Base-by-base conservation (phyloP, 2,113 vertebrate genomes). In the Sturnira hondurensis region DNA sequence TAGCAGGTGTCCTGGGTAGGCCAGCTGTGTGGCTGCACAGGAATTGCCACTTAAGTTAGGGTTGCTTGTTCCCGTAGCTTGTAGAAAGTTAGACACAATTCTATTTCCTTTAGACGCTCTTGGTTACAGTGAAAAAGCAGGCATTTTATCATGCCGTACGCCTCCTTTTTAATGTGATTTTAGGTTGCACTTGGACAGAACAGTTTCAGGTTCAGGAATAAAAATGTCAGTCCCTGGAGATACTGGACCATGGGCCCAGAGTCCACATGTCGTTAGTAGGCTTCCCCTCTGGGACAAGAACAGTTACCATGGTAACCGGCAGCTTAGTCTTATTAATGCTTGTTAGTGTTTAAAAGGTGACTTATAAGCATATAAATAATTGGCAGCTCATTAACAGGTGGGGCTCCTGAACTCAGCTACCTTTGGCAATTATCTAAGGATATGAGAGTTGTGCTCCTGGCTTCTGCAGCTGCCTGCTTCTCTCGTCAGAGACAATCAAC, bases 311-410 rank as follows among this genome's bases (percentile, higher is more conserved):
- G 83, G 97, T 86, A 97, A 97, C 95, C 20, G 45, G 50, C 89
- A 96, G 85, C 82, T 63, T 93, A 92, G 74, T 82, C 93, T 97
- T 96, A 97, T 97, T 95, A 94, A 95, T 71, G 86, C 94, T 96
- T 96, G 94, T 97, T 97, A 97, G 91, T 96, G 93, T 97, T 96
- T 98, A 96, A 97, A 97, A 96, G 94, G 91, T 98, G 95, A 97
- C 97, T 97, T 97, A 96, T 96, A 97, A 97, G 95, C 95, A 97
- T 91, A 97, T 93, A 96, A 96, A 97, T 97, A 97, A 98, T 95
- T 97, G 97, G 95, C 95, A 97, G 94, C 93, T 96, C 89, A 11
- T 97, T 97, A 97, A 89, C 94, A 97, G 96, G 96, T 97, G 97
- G 95, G 93, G 89, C 89, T 97, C 82, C 97, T 97, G 94, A 97